Evolutionary conservation across 2,797 vertebrate genomes (phyloP), one percentile per base, ranked within the genome.

Genomic region (Hemibagrus guttatus): DNA sequence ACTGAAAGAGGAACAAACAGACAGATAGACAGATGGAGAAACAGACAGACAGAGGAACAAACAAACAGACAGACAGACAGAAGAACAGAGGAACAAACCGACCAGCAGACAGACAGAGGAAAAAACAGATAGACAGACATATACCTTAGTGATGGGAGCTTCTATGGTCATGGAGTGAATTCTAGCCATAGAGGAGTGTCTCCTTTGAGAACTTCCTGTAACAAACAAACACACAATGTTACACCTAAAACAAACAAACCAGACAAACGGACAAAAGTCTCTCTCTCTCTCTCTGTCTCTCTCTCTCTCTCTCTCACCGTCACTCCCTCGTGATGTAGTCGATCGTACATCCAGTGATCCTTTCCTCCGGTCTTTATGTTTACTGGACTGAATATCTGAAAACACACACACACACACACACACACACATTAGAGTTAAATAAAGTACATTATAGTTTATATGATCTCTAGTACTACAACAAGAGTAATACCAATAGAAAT

Each of bases 81-180:
- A 61, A 19, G 23, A 19, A 59, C 19, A 61, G 59, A 59, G 19
- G 23, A 6, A 42, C 49, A 19, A 54, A 59, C 31, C 14, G 14
- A 74, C 14, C 11, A 19, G 39, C 72, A 26, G 74, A 84, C 23
- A 71, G 26, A 7, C 21, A 28, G 63, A 54, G 17, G 31, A 49
- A 63, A 64, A 81, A 23, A 42, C 63, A 52, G 31, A 86, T 54
- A 81, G 79, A 72, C 58, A 78, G 9, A 13, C 1, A 91, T 90
- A 90, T 94, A 99, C 98, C 97, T 99, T 99, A 90, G 98, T 99
- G 93, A 99, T 99, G 88, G 98, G 98, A 31, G 98, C 98, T 93
- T 99, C 98, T 17, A 99, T 98, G 0, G 97, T 98, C 98, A 99
- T 98, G 88, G 98, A 99, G 94, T 99, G 98, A 91, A 99, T 98